Conservation (phyloP, 2,797 vertebrate species). For the Coreius guichenoti region DNA sequence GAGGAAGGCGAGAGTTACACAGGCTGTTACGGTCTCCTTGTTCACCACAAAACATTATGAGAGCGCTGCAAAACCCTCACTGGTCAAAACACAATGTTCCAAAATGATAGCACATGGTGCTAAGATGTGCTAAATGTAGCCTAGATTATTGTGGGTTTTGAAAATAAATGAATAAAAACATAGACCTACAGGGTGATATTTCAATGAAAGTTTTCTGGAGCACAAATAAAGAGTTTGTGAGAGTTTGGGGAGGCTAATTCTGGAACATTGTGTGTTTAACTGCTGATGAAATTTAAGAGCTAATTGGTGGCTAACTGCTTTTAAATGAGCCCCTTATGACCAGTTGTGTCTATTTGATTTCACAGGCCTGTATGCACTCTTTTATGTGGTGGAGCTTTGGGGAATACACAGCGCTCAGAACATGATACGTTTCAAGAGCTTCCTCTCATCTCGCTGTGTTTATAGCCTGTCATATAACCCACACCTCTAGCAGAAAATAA, state of each 20-base stretch:
- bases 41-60: slow-evolving; percentile 26
- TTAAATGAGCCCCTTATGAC: slow-evolving; percentile 38
- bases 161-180: neutral
- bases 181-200: slow-evolving; percentile 15
- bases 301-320: slow-evolving; percentile 48
- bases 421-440: slow-evolving; percentile 25
- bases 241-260: slow-evolving; percentile 38
- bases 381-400: slow-evolving; percentile 21
- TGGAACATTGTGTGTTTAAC: slow-evolving; percentile 47
- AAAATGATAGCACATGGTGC: neutral
- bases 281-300: slow-evolving; percentile 41
- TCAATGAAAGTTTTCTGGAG: slow-evolving; percentile 17
- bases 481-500: neutral
- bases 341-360: slow-evolving; percentile 35
- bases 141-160: neutral
- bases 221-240: slow-evolving; percentile 4
- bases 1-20: slow-evolving; percentile 50
- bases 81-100: slow-evolving; percentile 1
- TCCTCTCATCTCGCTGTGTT: slow-evolving; percentile 4
- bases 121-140: neutral
- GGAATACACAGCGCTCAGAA: neutral
- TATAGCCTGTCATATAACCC: slow-evolving; percentile 22
- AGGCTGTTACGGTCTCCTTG: slow-evolving; percentile 35
- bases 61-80: slow-evolving; percentile 23
- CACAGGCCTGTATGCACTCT: slow-evolving; percentile 16